Evolutionary conservation across 2,888 invertebrate genomes (phyloP).

Genomic region (Lymantria monacha): DNA sequence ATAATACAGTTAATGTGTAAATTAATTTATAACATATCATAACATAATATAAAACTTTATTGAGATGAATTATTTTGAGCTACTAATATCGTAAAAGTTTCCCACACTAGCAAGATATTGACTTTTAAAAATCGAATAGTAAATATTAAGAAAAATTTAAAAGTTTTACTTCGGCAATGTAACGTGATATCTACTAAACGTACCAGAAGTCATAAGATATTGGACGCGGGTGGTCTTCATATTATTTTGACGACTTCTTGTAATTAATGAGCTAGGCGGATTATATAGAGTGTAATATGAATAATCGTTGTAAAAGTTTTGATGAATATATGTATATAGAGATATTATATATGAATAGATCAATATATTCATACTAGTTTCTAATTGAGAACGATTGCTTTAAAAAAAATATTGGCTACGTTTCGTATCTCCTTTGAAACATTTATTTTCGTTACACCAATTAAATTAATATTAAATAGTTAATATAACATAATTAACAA

Average conservation of each 20-base stretch:
- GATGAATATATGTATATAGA: slow-evolving; percentile 11
- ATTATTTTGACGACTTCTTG: slow-evolving; percentile 47
- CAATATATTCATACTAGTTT: background rate
- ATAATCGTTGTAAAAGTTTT: slow-evolving; percentile 30
- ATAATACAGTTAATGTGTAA: slow-evolving; percentile 2
- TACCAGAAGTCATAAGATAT: slow-evolving; percentile 43
- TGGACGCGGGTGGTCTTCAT: slow-evolving; percentile 62
- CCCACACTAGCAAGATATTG: slow-evolving; percentile 20
- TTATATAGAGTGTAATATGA: slow-evolving; percentile 37
- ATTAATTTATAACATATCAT: slow-evolving; percentile 9
- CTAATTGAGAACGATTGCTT: background rate
- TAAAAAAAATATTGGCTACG: background rate
- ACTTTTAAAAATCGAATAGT: slow-evolving; percentile 13
- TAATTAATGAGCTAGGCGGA: slow-evolving; percentile 56
- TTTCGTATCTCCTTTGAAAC: background rate
- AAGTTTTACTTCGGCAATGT: slow-evolving; percentile 46
- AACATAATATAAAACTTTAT: slow-evolving; percentile 10
- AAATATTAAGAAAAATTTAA: slow-evolving; percentile 3
- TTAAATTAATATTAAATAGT: background rate
- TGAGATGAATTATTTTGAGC: background rate
- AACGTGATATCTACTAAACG: slow-evolving; percentile 48
- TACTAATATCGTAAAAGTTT: slow-evolving; percentile 6
- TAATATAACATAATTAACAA: background rate
- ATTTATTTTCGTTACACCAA: background rate
- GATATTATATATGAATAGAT: slow-evolving; percentile 3